Percentiles rank a stretch among this genome's conserved stretches.
Evolutionary conservation across 1,140 invertebrate species (phyloP).

Genomic region (Zaprionus africanus): DNA sequence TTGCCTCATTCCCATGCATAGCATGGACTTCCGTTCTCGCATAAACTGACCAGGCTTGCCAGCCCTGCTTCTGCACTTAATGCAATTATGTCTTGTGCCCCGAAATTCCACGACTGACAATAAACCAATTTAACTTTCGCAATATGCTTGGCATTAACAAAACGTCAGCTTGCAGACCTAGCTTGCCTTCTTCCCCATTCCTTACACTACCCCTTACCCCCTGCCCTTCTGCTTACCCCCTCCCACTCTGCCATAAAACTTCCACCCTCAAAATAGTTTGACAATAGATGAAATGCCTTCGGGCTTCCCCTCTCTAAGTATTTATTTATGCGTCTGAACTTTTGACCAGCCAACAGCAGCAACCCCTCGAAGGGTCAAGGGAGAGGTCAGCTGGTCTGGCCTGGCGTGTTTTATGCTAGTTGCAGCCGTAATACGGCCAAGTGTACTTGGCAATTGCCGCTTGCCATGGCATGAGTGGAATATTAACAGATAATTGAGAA

Average conservation of each 20-base stretch:
- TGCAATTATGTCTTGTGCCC: constrained; percentile 67
- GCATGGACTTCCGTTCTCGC: constrained; percentile 15
- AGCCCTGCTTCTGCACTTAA: constrained; percentile 58
- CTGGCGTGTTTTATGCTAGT: constrained; percentile 34
- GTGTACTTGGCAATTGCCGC: constrained; percentile 34
- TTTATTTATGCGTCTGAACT: constrained; percentile 55
- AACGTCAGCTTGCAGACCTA: constrained; percentile 17
- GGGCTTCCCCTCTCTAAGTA: constrained; percentile 23
- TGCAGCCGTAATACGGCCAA: constrained; percentile 29
- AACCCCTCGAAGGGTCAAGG: neutral
- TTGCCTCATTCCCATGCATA: constrained; percentile 66
- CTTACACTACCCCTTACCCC: constrained; percentile 11
- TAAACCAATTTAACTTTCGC: constrained; percentile 82
- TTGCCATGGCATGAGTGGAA: constrained; percentile 42
- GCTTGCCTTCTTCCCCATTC: neutral
- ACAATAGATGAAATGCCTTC: constrained; percentile 20
- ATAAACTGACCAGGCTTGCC: neutral
- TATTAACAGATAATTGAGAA: constrained; percentile 76
- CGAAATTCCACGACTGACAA: constrained; percentile 62
- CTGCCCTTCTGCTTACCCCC: constrained; percentile 14
- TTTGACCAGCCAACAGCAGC: constrained; percentile 26
- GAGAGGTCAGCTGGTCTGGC: constrained; percentile 15
- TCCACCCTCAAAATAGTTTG: constrained; percentile 67
- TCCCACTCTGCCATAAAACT: constrained; percentile 32
- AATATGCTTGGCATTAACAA: constrained; percentile 65